These are phyloP conservation scores for Phataginus tricuspis DNA, from an alignment of 2,797 vertebrate genomes.

Conservation along the genomic window DNA sequence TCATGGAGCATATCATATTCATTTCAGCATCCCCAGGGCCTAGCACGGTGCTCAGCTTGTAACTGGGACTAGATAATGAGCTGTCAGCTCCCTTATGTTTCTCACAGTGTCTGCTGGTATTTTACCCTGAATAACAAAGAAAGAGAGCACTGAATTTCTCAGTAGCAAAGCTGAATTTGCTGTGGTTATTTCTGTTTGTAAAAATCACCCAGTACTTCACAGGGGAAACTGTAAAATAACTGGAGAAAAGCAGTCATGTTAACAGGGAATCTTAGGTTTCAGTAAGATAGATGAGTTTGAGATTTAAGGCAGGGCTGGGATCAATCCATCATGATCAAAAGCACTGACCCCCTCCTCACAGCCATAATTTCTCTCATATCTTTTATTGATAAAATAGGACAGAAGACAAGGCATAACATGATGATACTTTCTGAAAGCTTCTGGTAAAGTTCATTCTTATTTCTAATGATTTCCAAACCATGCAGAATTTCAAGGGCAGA, in stretches of 20 bases:
- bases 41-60: background rate
- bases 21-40: background rate
- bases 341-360: background rate
- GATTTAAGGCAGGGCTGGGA: background rate
- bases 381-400: conserved; percentile 4
- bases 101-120: background rate
- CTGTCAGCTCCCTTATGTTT: background rate
- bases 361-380: background rate
- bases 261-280: background rate
- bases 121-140: background rate
- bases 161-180: background rate
- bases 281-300: background rate
- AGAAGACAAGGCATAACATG: background rate
- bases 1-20: background rate
- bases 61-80: background rate
- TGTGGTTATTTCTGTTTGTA: background rate
- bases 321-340: background rate
- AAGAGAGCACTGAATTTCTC: background rate
- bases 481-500: background rate
- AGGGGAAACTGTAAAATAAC: background rate
- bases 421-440: conserved; percentile 3
- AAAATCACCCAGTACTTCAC: background rate
- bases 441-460: background rate
- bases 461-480: background rate
- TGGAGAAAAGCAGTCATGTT: background rate